These are phyloP conservation scores for Elymnias hypermnestra DNA, from an alignment of 1,140 invertebrate genomes.

Conservation along the genomic window DNA sequence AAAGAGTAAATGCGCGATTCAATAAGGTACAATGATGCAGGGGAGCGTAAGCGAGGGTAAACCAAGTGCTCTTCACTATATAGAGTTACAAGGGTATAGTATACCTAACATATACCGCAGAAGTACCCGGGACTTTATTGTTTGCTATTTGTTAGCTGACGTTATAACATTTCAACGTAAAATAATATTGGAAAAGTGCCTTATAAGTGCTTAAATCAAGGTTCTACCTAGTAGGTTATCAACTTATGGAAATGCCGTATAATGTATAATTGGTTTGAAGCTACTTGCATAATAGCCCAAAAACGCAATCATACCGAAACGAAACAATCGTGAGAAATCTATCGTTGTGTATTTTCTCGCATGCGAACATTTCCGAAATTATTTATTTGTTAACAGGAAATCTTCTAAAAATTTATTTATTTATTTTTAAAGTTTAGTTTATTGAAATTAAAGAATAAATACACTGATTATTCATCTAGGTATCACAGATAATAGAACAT, in stretches of 20 bases:
- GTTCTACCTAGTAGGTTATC: background rate
- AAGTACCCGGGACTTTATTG: no score
- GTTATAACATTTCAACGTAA: no score
- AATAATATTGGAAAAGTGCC: no score
- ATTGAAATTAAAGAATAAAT: no score
- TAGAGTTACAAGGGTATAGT: background rate
- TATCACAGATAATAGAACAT: no score
- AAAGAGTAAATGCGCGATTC: constrained; percentile 21
- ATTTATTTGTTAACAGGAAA: no score
- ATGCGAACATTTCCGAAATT: background rate
- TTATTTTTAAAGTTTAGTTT: no score
- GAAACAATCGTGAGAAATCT: constrained; percentile 23
- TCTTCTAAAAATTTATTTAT: no score
- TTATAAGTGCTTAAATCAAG: constrained; percentile 2
- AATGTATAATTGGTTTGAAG: constrained; percentile 9
- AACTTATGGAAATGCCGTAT: constrained; percentile 2
- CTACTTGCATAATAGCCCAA: constrained; percentile 12
- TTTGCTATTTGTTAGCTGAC: background rate
- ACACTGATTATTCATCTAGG: no score
- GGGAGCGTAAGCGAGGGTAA: constrained; percentile 9
- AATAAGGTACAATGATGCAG: constrained; percentile 17
- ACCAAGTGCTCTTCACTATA: constrained; percentile 11
- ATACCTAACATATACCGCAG: background rate
- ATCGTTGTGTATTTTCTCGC: constrained; percentile 8
- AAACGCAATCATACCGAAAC: constrained; percentile 22